Conservation (phyloP, 2,888 invertebrate genomes). For the Rhaphigaster nebulosa region DNA sequence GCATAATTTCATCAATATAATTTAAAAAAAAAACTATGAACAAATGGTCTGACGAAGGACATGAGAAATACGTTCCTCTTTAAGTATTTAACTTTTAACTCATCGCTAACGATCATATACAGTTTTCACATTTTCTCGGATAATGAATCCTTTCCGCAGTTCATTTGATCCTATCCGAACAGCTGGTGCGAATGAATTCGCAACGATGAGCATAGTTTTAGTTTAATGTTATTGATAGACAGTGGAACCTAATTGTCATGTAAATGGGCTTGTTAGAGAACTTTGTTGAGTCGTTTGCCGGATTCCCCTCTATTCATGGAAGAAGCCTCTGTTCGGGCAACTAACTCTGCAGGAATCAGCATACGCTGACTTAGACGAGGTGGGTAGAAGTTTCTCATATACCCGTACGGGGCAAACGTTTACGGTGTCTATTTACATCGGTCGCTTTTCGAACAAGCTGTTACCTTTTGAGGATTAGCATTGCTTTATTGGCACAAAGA, state of each 20-base stretch:
- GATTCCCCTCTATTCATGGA: conserved; percentile 51
- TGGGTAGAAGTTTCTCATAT: background rate
- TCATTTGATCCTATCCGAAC: background rate
- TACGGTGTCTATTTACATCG: conserved; percentile 12
- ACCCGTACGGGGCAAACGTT: background rate
- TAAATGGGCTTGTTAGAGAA: conserved; percentile 55
- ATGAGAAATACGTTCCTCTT: no score
- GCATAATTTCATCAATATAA: no score
- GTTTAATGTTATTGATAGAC: conserved; percentile 52
- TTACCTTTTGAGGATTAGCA: conserved; percentile 4
- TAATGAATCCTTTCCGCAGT: background rate
- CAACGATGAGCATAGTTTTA: conserved; percentile 17
- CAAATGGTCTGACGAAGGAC: no score
- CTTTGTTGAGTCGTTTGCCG: conserved; percentile 29
- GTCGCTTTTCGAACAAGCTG: background rate
- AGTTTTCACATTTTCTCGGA: background rate
- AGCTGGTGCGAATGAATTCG: background rate
- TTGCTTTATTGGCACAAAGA: background rate
- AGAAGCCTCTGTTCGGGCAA: background rate
- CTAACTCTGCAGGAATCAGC: conserved; percentile 36
- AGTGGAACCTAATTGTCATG: conserved; percentile 46
- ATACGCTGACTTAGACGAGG: conserved; percentile 17
- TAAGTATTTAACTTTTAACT: no score
- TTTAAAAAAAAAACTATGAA: no score
- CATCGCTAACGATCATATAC: background rate